A percentile compares a stretch with the other conserved stretches of the same genome.
phyloP scores from a whole-genome alignment of 2,113 vertebrate species.

The Tychaedon coryphoeus region DNA sequence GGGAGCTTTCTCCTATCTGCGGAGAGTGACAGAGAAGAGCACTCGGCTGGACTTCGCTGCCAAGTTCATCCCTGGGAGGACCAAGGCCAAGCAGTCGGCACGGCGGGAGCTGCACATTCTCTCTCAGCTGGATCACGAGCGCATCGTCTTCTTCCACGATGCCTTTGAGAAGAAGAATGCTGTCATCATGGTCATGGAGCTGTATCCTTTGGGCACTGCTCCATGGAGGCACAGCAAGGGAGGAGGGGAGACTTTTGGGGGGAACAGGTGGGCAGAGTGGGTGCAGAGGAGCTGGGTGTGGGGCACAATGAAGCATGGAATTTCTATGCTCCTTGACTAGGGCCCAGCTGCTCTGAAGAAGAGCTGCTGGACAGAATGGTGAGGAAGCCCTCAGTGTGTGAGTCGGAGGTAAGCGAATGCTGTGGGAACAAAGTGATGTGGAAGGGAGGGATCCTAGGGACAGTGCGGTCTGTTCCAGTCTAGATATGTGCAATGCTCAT shows the following conservation, averaged over 20 bases:
- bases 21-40: conserved; percentile 87
- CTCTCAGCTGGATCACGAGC: conserved; percentile 89
- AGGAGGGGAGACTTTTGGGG: neutral
- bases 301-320: neutral
- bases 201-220: conserved; percentile 80
- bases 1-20: conserved; percentile 96
- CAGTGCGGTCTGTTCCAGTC: neutral
- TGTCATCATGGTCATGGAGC: conserved; percentile 88
- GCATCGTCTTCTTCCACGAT: conserved; percentile 90
- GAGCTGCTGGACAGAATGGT: conserved; percentile 90
- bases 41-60: conserved; percentile 86
- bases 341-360: conserved; percentile 85
- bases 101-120: conserved; percentile 87
- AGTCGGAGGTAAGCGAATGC: conserved; percentile 86
- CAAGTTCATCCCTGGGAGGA: conserved; percentile 93
- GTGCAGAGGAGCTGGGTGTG: neutral
- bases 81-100: conserved; percentile 84
- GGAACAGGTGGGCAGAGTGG: accelerated
- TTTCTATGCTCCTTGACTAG: conserved; percentile 67
- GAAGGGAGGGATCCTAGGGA: neutral
- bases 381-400: conserved; percentile 84
- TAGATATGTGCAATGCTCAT: neutral
- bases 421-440: neutral
- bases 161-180: conserved; percentile 94
- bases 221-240: accelerated